Conservation (phyloP, 2,113 vertebrate genomes). For the Pelobates fuscus region DNA sequence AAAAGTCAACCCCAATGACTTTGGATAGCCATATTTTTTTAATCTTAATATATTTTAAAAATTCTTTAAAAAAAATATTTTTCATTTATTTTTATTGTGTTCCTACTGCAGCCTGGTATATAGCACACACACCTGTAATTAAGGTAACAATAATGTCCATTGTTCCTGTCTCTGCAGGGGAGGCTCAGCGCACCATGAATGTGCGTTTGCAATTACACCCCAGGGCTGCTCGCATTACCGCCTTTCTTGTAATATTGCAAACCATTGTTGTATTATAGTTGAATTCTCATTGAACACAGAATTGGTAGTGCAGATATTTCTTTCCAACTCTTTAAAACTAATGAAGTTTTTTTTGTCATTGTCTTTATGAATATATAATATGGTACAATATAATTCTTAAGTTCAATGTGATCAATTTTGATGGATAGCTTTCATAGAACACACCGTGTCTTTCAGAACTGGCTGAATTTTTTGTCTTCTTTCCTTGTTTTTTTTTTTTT, state of each 20-base stretch:
- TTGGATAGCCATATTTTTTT: no score
- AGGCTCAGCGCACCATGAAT: fast-evolving
- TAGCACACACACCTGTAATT: constrained; percentile 29
- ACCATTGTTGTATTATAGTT: background rate
- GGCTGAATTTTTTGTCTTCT: no score
- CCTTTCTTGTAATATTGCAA: background rate
- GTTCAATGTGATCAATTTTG: no score
- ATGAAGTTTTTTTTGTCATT: background rate
- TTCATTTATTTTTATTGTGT: background rate
- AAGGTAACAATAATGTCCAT: constrained; percentile 25
- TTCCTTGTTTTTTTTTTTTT: constrained; percentile 55
- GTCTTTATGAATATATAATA: no score
- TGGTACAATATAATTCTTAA: no score
- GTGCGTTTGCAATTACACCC: constrained; percentile 23
- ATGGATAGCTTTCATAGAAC: no score
- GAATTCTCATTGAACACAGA: no score
- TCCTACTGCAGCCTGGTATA: background rate
- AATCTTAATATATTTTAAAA: no score
- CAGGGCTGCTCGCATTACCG: background rate
- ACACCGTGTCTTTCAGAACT: no score
- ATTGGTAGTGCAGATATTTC: no score
- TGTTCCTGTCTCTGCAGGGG: constrained; percentile 14
- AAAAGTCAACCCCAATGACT: no score
- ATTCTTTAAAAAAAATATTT: no score
- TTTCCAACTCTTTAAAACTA: background rate